Conservation (phyloP, 2,888 invertebrate genomes). For the Apomyelois bistriatella region DNA sequence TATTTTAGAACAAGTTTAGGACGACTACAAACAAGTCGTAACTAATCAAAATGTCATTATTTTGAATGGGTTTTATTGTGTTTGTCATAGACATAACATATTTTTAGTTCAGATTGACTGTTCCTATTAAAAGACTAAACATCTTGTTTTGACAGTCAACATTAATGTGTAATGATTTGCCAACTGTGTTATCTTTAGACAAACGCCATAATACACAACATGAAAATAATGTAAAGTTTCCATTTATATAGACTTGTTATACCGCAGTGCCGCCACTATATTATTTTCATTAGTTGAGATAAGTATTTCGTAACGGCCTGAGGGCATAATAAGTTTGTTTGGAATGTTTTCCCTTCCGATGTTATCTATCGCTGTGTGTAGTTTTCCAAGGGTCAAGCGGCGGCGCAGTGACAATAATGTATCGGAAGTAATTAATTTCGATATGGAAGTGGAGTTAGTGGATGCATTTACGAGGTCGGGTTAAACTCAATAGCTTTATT, state of each 20-base stretch:
- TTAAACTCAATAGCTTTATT: background rate
- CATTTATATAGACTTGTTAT: background rate
- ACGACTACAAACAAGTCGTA: no score
- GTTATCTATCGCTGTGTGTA: conserved; percentile 15
- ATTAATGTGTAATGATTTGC: background rate
- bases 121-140: background rate
- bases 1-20: background rate
- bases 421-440: conserved; percentile 16
- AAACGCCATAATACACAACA: background rate
- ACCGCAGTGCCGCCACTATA: background rate
- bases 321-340: conserved; percentile 8
- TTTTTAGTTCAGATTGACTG: background rate
- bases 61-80: background rate
- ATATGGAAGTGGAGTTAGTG: conserved; percentile 10
- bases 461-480: conserved; percentile 1
- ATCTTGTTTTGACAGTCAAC: background rate
- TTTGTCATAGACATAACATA: conserved; percentile 11
- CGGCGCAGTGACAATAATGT: conserved; percentile 15
- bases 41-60: background rate
- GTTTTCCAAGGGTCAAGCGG: conserved; percentile 20
- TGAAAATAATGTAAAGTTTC: background rate
- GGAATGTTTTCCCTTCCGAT: conserved; percentile 15
- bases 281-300: background rate
- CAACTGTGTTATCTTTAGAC: background rate
- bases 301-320: conserved; percentile 11